These are phyloP conservation scores for Trachelipus rathkii DNA, from an alignment of 1,140 invertebrate genomes.

Conservation along the genomic window DNA sequence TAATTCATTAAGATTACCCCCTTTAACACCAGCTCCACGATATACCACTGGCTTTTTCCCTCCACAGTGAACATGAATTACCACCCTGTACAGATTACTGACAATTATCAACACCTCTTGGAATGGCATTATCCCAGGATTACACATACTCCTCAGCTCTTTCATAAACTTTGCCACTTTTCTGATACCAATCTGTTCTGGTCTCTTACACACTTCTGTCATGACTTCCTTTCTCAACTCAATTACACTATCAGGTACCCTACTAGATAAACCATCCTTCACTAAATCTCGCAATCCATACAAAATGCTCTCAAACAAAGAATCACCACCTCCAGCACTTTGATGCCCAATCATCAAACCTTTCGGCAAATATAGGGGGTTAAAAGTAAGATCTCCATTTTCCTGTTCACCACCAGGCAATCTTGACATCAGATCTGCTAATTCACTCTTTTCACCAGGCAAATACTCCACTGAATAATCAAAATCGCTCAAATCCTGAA, in stretches of 20 bases:
- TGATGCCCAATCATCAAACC: too few relatives aligned
- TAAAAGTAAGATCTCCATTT: too few relatives aligned
- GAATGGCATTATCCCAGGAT: not conserved
- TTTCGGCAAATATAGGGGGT: too few relatives aligned
- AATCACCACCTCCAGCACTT: not conserved
- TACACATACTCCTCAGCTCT: not conserved
- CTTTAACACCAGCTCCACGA: not conserved
- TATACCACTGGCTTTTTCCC: constrained; percentile 2
- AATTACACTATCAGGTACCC: too few relatives aligned
- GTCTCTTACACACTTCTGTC: not conserved
- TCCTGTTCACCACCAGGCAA: not conserved
- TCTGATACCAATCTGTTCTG: not conserved
- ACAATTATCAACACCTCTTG: not conserved
- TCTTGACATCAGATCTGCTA: not conserved
- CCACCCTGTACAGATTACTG: not conserved
- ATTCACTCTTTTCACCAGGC: constrained; percentile 1
- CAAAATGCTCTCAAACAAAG: constrained; percentile 1
- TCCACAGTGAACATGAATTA: constrained; percentile 4
- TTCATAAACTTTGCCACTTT: not conserved
- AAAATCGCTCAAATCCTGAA: constrained; percentile 18
- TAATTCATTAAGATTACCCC: not conserved
- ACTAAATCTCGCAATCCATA: not conserved
- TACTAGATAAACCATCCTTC: not conserved
- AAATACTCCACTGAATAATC: not conserved
- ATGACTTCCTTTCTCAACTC: too few relatives aligned